A percentile compares a stretch with the other conserved stretches of the same genome.
Evolutionary conservation across 1,140 invertebrate species (phyloP).

Genomic region (Orchestia grillus): DNA sequence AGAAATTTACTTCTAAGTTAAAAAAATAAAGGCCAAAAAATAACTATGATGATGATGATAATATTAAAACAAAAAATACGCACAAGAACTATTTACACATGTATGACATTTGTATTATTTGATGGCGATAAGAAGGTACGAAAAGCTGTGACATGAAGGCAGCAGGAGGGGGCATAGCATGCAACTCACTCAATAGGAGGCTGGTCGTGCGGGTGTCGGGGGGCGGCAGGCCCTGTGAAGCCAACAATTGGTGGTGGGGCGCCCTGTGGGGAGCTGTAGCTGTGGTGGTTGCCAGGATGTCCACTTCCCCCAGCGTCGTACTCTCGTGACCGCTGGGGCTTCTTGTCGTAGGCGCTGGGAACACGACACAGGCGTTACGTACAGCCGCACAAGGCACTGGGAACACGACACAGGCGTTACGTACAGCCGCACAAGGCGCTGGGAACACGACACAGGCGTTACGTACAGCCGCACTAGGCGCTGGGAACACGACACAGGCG

Average conservation of each 20-base stretch:
- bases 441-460: conserved; percentile 18
- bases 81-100: not conserved
- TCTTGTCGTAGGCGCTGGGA: conserved; percentile 79
- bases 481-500: conserved; percentile 70
- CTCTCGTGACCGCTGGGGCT: conserved; percentile 66
- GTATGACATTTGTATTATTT: not conserved
- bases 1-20: not conserved
- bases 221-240: conserved; percentile 57
- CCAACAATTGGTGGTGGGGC: conserved; percentile 23
- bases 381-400: conserved; percentile 76
- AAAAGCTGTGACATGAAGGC: not conserved
- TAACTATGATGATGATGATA: not conserved
- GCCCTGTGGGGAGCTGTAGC: conserved; percentile 56
- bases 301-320: conserved; percentile 64
- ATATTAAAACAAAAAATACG: not conserved
- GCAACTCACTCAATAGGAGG: conserved; percentile 63
- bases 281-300: conserved; percentile 61
- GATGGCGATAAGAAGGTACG: not conserved
- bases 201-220: conserved; percentile 62
- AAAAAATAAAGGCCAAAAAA: not conserved
- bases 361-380: not conserved
- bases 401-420: not conserved
- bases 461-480: conserved; percentile 71
- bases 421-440: conserved; percentile 76
- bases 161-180: not conserved